A percentile compares a stretch with the other conserved stretches of the same genome.
Evolutionary conservation across 1,140 invertebrate genomes (phyloP).

Genomic region (Zaprionus inermis): DNA sequence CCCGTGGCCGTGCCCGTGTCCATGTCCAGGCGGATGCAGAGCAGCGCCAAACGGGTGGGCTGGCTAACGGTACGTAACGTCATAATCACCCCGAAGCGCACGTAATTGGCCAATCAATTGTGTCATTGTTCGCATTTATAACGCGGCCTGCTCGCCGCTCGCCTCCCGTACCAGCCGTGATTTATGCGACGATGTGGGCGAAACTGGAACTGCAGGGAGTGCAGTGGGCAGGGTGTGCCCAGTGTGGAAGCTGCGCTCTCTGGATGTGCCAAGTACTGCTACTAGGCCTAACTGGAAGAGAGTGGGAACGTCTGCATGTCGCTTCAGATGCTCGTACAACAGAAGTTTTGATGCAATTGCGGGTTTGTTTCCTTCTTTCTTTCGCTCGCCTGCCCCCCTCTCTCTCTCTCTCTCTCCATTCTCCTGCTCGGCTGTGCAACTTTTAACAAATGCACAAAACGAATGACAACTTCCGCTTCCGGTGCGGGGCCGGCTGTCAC

Average conservation of each 20-base stretch:
- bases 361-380: constrained; percentile 55
- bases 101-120: constrained; percentile 84
- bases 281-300: constrained; percentile 40
- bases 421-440: constrained; percentile 54
- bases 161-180: constrained; percentile 58
- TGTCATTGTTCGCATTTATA: constrained; percentile 84
- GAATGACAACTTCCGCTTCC: constrained; percentile 81
- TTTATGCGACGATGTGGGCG: constrained; percentile 56
- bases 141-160: constrained; percentile 61
- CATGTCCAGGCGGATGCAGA: constrained; percentile 8
- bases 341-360: constrained; percentile 69
- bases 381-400: constrained; percentile 12
- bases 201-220: constrained; percentile 2
- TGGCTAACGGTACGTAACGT: constrained; percentile 78
- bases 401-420: constrained; percentile 34
- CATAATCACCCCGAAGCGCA: constrained; percentile 81
- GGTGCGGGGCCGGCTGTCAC: constrained; percentile 72
- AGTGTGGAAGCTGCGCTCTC: not conserved
- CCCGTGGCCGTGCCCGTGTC: not conserved
- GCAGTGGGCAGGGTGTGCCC: not conserved
- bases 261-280: constrained; percentile 20
- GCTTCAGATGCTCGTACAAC: constrained; percentile 54
- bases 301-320: constrained; percentile 12
- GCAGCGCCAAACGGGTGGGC: constrained; percentile 24
- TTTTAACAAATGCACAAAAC: constrained; percentile 82